Conservation (phyloP, 2,888 invertebrate species). For the Diarsia dahlii region DNA sequence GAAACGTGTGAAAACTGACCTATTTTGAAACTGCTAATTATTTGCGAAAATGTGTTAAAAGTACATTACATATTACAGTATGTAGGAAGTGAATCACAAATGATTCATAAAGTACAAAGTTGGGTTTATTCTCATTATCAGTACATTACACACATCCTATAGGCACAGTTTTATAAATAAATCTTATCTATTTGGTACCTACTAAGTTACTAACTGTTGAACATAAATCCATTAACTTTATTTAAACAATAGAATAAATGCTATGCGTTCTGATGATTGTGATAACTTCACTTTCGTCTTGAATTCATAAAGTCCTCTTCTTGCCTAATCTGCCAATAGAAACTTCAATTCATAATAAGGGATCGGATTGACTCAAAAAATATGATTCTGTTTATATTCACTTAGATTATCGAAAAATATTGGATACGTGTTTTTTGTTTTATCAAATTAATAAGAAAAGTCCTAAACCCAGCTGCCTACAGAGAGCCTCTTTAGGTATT, state of each 20-base stretch:
- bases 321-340: neutral
- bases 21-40: conserved; percentile 48
- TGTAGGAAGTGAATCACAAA: conserved; percentile 23
- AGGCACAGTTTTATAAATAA: neutral
- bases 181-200: neutral
- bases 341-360: too few species aligned
- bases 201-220: neutral
- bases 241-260: too few species aligned
- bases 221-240: neutral
- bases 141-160: neutral
- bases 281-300: neutral
- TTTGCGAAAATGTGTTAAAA: conserved; percentile 39
- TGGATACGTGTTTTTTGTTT: too few species aligned
- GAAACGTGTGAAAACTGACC: conserved; percentile 38
- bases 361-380: too few species aligned
- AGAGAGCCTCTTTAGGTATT: too few species aligned
- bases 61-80: conserved; percentile 1
- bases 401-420: too few species aligned
- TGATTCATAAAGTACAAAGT: conserved; percentile 36
- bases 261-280: neutral
- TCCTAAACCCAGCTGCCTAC: too few species aligned
- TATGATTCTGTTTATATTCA: too few species aligned
- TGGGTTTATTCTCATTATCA: conserved; percentile 9
- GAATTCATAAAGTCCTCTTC: neutral
- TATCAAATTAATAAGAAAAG: too few species aligned